Conservation (phyloP, 1,140 invertebrate species). For the Mycetomoellerius zeteki region DNA sequence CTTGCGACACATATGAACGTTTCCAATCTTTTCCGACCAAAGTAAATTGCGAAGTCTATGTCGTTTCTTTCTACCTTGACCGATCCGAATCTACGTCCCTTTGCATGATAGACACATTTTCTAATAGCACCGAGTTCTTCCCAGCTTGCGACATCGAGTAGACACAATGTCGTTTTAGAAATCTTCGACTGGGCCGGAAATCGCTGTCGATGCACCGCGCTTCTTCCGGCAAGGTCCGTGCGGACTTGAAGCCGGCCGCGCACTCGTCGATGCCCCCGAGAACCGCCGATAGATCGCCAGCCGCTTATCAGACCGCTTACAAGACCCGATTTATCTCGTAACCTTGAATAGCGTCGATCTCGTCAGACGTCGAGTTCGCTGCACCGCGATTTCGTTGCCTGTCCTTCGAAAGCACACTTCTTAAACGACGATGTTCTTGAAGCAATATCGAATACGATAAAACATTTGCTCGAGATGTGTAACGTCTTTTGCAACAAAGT, state of each 20-base stretch:
- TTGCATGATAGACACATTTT: neutral
- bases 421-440: neutral
- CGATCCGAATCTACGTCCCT: neutral
- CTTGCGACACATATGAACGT: neutral
- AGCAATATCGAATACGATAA: neutral
- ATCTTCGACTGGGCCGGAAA: conserved; percentile 19
- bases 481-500: neutral
- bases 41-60: neutral
- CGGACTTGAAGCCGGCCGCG: conserved; percentile 71
- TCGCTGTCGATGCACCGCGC: conserved; percentile 30
- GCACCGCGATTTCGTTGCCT: conserved; percentile 10
- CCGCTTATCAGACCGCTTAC: conserved; percentile 76
- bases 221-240: conserved; percentile 67
- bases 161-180: neutral
- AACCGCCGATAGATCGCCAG: conserved; percentile 56
- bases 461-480: neutral
- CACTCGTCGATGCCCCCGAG: conserved; percentile 63
- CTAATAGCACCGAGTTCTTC: neutral
- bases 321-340: conserved; percentile 81
- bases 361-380: neutral
- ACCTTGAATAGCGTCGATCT: conserved; percentile 75
- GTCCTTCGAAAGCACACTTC: neutral
- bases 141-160: neutral
- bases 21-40: neutral
- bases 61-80: neutral